A percentile compares a stretch with the other conserved stretches of the same genome.
phyloP scores from a whole-genome alignment of 2,113 vertebrate species.

The Maccullochella peelii region DNA sequence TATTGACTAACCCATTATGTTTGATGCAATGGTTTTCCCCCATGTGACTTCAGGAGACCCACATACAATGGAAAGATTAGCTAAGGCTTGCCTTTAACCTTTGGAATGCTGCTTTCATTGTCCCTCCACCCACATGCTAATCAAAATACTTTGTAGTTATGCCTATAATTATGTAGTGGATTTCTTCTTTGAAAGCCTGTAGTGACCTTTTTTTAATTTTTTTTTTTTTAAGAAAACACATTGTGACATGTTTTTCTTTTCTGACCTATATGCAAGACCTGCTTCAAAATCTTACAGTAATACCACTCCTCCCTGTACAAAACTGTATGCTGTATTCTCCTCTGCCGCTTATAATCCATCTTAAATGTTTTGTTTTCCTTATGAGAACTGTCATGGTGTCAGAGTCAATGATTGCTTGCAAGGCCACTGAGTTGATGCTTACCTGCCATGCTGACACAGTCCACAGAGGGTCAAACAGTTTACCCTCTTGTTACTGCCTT shows the following conservation, averaged over 20 bases:
- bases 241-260: background rate
- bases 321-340: background rate
- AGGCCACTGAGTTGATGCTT: slow-evolving; percentile 30
- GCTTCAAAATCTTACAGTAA: background rate
- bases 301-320: fast-evolving
- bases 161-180: background rate
- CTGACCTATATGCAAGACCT: background rate
- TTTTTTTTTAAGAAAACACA: background rate
- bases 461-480: slow-evolving; percentile 45
- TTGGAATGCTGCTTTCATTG: slow-evolving; percentile 55
- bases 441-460: slow-evolving; percentile 63
- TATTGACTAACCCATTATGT: slow-evolving; percentile 58
- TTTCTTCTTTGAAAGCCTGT: background rate
- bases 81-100: slow-evolving; percentile 59
- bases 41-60: slow-evolving; percentile 38
- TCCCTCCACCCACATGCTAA: slow-evolving; percentile 51
- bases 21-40: slow-evolving; percentile 7
- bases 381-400: background rate
- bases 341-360: background rate
- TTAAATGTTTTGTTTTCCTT: slow-evolving; percentile 8
- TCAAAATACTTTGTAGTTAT: slow-evolving; percentile 26
- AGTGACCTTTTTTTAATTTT: background rate
- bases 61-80: slow-evolving; percentile 37
- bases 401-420: slow-evolving; percentile 51
- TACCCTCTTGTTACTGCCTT: background rate